These are phyloP conservation scores for Megalopta genalis DNA, from an alignment of 1,140 invertebrate species.

Conservation along the genomic window DNA sequence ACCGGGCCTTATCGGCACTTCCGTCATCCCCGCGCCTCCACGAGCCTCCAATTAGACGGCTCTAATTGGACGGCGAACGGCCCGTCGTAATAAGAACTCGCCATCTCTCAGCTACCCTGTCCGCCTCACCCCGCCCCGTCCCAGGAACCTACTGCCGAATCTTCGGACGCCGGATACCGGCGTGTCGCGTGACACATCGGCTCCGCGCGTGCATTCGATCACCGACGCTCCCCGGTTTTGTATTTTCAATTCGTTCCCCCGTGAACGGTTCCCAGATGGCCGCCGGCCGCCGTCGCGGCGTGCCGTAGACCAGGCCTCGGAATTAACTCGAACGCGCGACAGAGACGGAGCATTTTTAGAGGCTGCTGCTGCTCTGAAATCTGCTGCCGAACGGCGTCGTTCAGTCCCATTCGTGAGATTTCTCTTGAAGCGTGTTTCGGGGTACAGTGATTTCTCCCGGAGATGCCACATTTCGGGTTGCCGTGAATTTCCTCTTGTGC, in stretches of 20 bases:
- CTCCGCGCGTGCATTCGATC: conserved; percentile 19
- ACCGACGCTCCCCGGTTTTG: background rate
- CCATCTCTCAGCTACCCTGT: conserved; percentile 19
- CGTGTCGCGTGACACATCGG: conserved; percentile 54
- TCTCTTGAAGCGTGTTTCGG: no score
- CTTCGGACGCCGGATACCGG: conserved; percentile 27
- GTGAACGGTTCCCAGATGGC: background rate
- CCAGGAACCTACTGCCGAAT: conserved; percentile 24
- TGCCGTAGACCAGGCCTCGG: no score
- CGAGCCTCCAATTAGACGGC: conserved; percentile 64
- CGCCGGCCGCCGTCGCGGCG: background rate
- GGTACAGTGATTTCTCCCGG: no score
- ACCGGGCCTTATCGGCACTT: conserved; percentile 64
- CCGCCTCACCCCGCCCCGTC: background rate
- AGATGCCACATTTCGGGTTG: no score
- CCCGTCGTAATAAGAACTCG: conserved; percentile 60
- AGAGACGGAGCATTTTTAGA: no score
- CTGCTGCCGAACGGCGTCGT: no score
- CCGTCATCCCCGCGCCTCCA: conserved; percentile 63
- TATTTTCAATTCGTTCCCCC: background rate
- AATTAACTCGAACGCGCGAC: no score
- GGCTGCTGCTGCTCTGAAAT: no score
- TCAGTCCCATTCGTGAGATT: no score
- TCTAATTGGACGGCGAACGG: conserved; percentile 66
- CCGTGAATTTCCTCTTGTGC: no score